phyloP scores from a whole-genome alignment of 1,140 invertebrate genomes.

The Diprion similis region DNA sequence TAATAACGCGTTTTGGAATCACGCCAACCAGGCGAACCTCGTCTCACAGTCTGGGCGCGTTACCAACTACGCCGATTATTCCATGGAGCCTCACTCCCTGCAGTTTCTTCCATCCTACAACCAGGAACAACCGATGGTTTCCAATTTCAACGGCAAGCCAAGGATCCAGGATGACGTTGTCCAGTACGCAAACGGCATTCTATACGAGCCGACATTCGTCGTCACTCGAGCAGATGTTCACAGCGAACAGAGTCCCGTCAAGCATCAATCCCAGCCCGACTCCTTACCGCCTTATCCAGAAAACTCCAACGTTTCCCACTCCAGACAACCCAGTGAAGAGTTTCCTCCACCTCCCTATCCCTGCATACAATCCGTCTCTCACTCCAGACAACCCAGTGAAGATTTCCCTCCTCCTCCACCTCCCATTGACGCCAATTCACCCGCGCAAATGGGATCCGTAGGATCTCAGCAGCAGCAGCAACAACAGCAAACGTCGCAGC shows the following conservation, averaged over 20 bases:
- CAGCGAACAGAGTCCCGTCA: conserved; percentile 75
- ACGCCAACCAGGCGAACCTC: conserved; percentile 33
- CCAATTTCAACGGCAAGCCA: conserved; percentile 46
- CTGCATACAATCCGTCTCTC: conserved; percentile 75
- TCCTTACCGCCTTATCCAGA: conserved; percentile 54
- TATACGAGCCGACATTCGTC: conserved; percentile 62
- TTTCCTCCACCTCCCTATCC: conserved; percentile 80
- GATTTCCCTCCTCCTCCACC: conserved; percentile 89
- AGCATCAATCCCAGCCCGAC: conserved; percentile 48
- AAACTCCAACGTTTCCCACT: conserved; percentile 51
- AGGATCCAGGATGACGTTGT: conserved; percentile 61
- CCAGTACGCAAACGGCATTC: conserved; percentile 63
- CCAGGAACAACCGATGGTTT: conserved; percentile 31
- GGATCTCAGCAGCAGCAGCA: conserved; percentile 36
- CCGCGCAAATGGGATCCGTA: conserved; percentile 62
- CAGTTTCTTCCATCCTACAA: conserved; percentile 69
- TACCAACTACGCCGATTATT: conserved; percentile 57
- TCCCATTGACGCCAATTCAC: conserved; percentile 70
- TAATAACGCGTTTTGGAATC: conserved; percentile 51
- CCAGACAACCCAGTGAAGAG: conserved; percentile 62
- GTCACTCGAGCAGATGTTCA: conserved; percentile 83
- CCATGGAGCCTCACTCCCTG: conserved; percentile 69
- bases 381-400: conserved; percentile 85
- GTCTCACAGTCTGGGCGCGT: conserved; percentile 24
- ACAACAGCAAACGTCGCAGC: conserved; percentile 30